Conservation (phyloP, 2,888 invertebrate species). For the Sarcophaga variegata region DNA sequence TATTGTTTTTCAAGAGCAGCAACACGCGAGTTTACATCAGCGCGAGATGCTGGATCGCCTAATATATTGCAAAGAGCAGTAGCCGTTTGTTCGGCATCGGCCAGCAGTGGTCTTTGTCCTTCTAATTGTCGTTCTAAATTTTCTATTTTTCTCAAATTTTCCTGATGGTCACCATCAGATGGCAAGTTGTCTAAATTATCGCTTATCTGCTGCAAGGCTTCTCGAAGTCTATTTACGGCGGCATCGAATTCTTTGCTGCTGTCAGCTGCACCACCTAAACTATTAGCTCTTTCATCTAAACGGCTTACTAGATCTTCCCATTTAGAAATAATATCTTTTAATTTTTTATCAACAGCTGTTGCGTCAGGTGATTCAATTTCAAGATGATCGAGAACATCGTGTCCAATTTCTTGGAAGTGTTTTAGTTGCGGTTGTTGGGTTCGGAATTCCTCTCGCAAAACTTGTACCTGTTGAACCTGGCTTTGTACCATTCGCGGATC, state of each 20-base stretch:
- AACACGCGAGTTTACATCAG: constrained; percentile 95
- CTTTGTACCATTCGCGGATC: constrained; percentile 97
- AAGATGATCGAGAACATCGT: constrained; percentile 86
- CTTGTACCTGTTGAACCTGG: constrained; percentile 97
- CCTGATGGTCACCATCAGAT: constrained; percentile 91
- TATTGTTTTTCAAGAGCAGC: constrained; percentile 93
- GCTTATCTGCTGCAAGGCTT: constrained; percentile 93
- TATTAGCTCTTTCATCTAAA: constrained; percentile 93
- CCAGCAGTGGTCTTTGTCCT: constrained; percentile 92
- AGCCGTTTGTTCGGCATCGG: constrained; percentile 95
- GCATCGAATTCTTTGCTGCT: constrained; percentile 97
- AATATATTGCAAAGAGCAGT: constrained; percentile 92
- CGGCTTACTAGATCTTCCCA: constrained; percentile 92
- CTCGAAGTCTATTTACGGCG: constrained; percentile 90
- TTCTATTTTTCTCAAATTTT: constrained; percentile 93
- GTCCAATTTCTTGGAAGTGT: constrained; percentile 91
- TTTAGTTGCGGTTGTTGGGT: constrained; percentile 95
- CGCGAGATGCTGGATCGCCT: constrained; percentile 93
- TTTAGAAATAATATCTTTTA: constrained; percentile 87
- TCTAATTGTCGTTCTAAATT: constrained; percentile 93
- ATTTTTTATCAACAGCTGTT: constrained; percentile 87
- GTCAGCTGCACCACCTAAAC: constrained; percentile 94
- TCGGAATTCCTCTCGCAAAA: constrained; percentile 96
- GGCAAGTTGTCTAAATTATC: constrained; percentile 93
- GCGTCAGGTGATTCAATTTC: constrained; percentile 85